Conservation (phyloP, 2,113 vertebrate species). For the Rana temporaria region DNA sequence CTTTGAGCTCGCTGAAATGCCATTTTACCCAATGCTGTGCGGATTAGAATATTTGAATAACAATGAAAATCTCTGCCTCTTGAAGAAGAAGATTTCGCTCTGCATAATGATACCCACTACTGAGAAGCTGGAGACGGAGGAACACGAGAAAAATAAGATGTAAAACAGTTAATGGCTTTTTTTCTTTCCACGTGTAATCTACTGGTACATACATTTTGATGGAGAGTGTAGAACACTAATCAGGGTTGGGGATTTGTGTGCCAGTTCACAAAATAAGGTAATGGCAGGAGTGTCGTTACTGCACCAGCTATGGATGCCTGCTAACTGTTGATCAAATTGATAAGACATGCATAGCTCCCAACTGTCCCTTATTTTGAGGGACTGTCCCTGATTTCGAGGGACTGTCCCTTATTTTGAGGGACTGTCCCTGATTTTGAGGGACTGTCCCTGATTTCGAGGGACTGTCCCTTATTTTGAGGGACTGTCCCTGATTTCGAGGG, state of each 20-base stretch:
- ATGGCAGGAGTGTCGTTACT: not conserved
- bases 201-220: not conserved
- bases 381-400: no score
- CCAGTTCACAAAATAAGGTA: not conserved
- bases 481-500: no score
- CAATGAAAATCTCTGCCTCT: constrained; percentile 51
- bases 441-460: no score
- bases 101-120: constrained; percentile 42
- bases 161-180: constrained; percentile 3
- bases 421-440: no score
- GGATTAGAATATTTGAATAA: constrained; percentile 50
- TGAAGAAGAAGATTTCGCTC: constrained; percentile 33
- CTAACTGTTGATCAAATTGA: no score
- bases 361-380: no score
- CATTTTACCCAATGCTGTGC: constrained; percentile 42
- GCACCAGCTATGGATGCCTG: not conserved
- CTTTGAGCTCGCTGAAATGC: constrained; percentile 39
- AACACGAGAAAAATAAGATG: constrained; percentile 2
- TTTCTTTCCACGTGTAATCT: not conserved
- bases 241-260: not conserved
- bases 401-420: no score
- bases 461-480: no score
- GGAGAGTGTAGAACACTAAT: not conserved
- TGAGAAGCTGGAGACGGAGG: not conserved
- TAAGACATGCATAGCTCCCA: no score